A percentile compares a stretch with the other conserved stretches of the same genome.
Conservation (phyloP, 1,140 invertebrate genomes). For the Melipona quadrifasciata region DNA sequence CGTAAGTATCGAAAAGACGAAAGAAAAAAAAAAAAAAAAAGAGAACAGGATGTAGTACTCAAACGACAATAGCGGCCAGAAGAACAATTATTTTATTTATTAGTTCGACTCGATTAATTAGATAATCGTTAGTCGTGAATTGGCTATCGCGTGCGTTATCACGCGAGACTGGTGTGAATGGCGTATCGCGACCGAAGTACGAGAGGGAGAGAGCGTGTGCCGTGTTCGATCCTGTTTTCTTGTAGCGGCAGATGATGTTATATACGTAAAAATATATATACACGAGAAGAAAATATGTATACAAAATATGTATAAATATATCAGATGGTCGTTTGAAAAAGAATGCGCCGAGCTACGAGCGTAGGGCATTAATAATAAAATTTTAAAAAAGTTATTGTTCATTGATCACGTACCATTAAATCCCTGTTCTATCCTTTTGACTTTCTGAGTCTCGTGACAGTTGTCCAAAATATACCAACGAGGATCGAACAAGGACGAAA, state of each 20-base stretch:
- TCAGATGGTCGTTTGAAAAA: constrained; percentile 35
- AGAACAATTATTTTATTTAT: constrained; percentile 22
- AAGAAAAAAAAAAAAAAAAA: fast-evolving
- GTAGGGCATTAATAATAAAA: constrained; percentile 62
- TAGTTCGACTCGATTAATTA: constrained; percentile 16
- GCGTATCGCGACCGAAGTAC: too few relatives aligned
- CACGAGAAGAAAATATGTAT: constrained; percentile 21
- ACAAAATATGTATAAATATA: constrained; percentile 44
- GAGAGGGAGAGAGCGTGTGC: background rate
- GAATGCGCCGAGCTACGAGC: constrained; percentile 40
- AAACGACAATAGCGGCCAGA: constrained; percentile 35
- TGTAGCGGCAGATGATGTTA: constrained; percentile 35
- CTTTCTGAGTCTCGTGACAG: too few relatives aligned
- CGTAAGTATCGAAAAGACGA: background rate
- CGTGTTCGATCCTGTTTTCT: background rate
- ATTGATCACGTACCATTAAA: too few relatives aligned
- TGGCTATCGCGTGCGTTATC: background rate
- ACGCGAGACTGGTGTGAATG: background rate
- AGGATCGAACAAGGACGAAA: too few relatives aligned
- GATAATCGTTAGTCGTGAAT: background rate
- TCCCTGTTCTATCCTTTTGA: too few relatives aligned
- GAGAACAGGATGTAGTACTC: background rate
- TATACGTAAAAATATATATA: background rate
- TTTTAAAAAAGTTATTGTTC: constrained; percentile 40
- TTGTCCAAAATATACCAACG: too few relatives aligned